phyloP scores from a whole-genome alignment of 2,888 invertebrate genomes.

The Phaedon cochleariae region DNA sequence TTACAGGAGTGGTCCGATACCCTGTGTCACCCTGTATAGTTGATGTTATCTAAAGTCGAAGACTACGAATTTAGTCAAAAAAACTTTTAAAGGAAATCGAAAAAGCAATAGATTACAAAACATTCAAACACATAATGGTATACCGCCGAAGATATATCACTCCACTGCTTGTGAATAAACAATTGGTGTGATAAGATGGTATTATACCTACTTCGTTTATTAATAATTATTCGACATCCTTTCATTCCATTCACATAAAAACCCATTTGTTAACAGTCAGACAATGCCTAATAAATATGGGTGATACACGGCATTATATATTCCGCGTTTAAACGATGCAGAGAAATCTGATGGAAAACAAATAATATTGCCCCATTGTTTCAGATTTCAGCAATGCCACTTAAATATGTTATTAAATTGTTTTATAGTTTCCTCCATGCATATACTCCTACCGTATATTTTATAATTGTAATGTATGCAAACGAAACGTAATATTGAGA shows the following conservation, averaged over 20 bases:
- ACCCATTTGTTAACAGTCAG: constrained; percentile 51
- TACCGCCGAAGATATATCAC: too few species aligned
- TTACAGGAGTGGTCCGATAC: too few species aligned
- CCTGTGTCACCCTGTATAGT: too few species aligned
- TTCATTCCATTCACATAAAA: constrained; percentile 54
- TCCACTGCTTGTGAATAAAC: background rate
- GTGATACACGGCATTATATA: constrained; percentile 53
- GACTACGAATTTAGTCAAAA: too few species aligned
- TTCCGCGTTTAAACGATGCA: constrained; percentile 52
- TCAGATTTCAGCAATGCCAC: constrained; percentile 59
- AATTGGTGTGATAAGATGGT: background rate
- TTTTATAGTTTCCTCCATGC: constrained; percentile 60
- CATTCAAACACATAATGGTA: too few species aligned
- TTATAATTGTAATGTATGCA: constrained; percentile 59
- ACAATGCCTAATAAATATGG: constrained; percentile 58
- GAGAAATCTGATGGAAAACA: constrained; percentile 57
- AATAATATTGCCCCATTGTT: constrained; percentile 60
- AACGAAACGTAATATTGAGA: constrained; percentile 54
- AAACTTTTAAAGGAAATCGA: too few species aligned
- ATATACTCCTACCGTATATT: constrained; percentile 42
- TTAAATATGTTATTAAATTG: constrained; percentile 63
- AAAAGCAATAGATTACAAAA: too few species aligned
- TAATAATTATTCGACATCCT: constrained; percentile 48
- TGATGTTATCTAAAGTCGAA: too few species aligned
- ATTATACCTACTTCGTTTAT: constrained; percentile 25